A percentile compares a stretch with the other conserved stretches of the same genome.
These are phyloP conservation scores for Hyperoodon ampullatus DNA, from an alignment of 2,113 vertebrate species.

Conservation along the genomic window DNA sequence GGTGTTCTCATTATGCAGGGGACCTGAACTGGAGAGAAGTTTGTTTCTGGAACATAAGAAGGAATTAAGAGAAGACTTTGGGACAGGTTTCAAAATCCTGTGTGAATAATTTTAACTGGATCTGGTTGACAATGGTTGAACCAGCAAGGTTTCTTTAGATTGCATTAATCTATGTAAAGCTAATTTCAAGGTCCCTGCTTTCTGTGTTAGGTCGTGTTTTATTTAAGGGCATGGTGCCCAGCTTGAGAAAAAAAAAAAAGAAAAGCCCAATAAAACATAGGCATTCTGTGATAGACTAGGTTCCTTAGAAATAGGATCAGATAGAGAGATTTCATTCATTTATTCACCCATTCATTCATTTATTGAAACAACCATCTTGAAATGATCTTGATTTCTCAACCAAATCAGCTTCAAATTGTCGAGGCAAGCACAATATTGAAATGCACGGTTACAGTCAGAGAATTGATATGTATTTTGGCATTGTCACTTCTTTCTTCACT, in stretches of 20 bases:
- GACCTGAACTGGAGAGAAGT: background rate
- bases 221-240: slow-evolving; percentile 1
- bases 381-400: slow-evolving; percentile 31
- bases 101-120: background rate
- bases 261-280: background rate
- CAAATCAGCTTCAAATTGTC: slow-evolving; percentile 30
- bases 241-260: background rate
- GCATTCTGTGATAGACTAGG: background rate
- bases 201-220: background rate
- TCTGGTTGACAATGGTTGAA: background rate
- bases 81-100: background rate
- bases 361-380: slow-evolving; percentile 6
- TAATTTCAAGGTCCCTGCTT: slow-evolving; percentile 41
- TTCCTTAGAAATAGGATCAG: background rate
- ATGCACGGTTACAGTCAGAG: background rate
- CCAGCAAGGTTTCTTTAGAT: background rate
- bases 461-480: background rate
- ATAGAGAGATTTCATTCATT: slow-evolving; percentile 30
- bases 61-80: background rate
- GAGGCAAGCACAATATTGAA: background rate
- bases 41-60: background rate
- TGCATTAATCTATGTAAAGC: background rate
- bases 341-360: slow-evolving; percentile 41
- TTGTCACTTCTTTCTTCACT: background rate
- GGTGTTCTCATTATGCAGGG: background rate